A percentile compares a stretch with the other conserved stretches of the same genome.
Conservation (phyloP, 2,888 invertebrate species). For the Meganola albula region DNA sequence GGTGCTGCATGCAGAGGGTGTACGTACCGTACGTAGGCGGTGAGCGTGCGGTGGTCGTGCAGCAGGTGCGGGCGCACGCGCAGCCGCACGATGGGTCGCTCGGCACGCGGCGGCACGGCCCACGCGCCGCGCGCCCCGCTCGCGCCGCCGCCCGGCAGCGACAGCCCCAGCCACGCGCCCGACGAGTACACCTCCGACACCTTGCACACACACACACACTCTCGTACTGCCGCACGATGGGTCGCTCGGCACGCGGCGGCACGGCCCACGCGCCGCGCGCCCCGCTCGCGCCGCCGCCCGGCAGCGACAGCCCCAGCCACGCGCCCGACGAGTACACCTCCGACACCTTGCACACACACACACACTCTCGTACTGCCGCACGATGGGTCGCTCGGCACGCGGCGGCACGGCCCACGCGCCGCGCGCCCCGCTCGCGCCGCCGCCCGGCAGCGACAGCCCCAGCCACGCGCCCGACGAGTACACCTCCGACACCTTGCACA, state of each 20-base stretch:
- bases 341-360: conserved; percentile 77
- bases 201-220: conserved; percentile 44
- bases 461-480: conserved; percentile 95
- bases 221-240: conserved; percentile 80
- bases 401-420: conserved; percentile 93
- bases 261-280: conserved; percentile 91
- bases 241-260: conserved; percentile 91
- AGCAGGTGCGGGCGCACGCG: conserved; percentile 15
- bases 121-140: conserved; percentile 88
- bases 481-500: conserved; percentile 83
- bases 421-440: conserved; percentile 86
- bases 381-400: conserved; percentile 90
- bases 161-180: conserved; percentile 94
- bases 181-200: conserved; percentile 90
- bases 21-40: conserved; percentile 10
- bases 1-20: too few species aligned
- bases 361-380: too few species aligned
- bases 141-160: conserved; percentile 86
- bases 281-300: conserved; percentile 86
- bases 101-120: conserved; percentile 93
- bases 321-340: conserved; percentile 93
- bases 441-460: conserved; percentile 91
- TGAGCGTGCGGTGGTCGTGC: conserved; percentile 12
- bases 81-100: conserved; percentile 86
- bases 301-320: conserved; percentile 94